Evolutionary conservation across 2,113 vertebrate species (phyloP).

Genomic region (Urocynchramus pylzowi): DNA sequence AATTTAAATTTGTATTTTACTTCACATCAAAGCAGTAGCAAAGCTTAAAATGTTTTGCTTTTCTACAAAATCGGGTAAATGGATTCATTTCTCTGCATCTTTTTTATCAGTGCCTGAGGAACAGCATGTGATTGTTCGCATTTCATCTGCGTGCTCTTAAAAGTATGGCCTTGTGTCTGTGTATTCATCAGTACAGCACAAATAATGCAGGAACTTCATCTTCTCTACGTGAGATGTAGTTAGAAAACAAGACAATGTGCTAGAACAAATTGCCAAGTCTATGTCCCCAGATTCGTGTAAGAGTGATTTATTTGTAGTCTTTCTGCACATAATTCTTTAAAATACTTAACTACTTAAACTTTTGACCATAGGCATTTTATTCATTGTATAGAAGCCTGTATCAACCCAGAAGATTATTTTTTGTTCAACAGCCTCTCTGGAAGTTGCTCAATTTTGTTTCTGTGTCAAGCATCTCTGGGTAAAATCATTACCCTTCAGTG

Average conservation of each 20-base stretch:
- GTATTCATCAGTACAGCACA: neutral
- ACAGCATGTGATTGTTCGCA: neutral
- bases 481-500: constrained; percentile 28
- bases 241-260: neutral
- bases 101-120: neutral
- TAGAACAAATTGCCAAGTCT: constrained; percentile 1
- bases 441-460: neutral
- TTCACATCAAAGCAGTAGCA: neutral
- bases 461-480: constrained; percentile 2
- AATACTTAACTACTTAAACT: constrained; percentile 42
- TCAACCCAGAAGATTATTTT: constrained; percentile 9
- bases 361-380: constrained; percentile 48
- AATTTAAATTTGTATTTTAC: neutral
- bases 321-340: constrained; percentile 12
- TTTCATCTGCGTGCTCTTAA: neutral
- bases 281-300: neutral
- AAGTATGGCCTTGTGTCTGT: neutral
- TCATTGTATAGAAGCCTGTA: neutral
- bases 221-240: neutral
- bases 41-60: neutral
- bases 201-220: neutral
- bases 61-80: neutral
- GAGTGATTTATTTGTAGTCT: constrained; percentile 20
- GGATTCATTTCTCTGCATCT: neutral
- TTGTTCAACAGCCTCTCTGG: neutral